Evolutionary conservation across 2,797 vertebrate species (phyloP).

Genomic region (Artibeus jamaicensis): DNA sequence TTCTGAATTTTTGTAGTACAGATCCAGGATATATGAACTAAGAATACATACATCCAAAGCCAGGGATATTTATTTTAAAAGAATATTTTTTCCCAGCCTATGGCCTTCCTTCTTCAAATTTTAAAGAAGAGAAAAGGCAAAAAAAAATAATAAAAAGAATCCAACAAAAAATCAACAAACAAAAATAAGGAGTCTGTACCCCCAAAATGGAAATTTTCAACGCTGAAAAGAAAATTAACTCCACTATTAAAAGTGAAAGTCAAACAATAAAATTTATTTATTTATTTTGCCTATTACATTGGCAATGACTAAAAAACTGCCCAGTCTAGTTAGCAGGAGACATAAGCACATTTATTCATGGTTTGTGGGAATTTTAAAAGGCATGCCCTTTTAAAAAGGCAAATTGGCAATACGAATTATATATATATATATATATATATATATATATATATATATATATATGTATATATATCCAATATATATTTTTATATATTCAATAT

Average conservation of each 20-base stretch:
- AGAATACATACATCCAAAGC: not conserved
- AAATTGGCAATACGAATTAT: not conserved
- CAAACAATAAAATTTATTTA: not conserved
- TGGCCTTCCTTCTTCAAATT: not conserved
- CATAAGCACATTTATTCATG: not conserved
- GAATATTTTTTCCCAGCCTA: not conserved
- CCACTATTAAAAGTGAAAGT: slow-evolving; percentile 16
- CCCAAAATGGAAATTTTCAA: not conserved
- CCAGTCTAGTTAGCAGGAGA: not conserved
- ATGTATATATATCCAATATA: too few species aligned
- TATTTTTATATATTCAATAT: too few species aligned
- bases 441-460: too few species aligned
- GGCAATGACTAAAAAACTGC: not conserved
- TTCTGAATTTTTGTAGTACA: not conserved
- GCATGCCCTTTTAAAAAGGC: not conserved
- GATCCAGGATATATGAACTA: not conserved
- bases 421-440: not conserved
- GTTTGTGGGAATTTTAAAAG: not conserved
- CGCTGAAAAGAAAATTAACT: slow-evolving; percentile 5
- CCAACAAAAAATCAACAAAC: not conserved
- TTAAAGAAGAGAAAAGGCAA: not conserved
- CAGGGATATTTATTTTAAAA: not conserved
- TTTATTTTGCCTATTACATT: not conserved
- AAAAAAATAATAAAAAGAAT: not conserved
- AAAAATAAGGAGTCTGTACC: not conserved